These are phyloP conservation scores for Chymomyza caudatula DNA, from an alignment of 2,888 invertebrate species.

Conservation along the genomic window DNA sequence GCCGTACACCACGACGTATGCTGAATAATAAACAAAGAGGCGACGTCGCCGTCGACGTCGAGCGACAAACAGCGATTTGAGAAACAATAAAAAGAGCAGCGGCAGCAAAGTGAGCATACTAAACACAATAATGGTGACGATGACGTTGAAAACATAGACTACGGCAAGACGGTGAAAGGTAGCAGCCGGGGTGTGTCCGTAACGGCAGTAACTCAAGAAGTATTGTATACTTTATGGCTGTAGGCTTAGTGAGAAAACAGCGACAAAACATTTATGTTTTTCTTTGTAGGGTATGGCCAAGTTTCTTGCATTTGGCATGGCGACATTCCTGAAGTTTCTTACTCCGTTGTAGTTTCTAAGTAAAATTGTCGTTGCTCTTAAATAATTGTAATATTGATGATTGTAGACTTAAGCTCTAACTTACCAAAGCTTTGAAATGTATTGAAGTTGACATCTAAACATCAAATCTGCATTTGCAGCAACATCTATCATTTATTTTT, in stretches of 20 bases:
- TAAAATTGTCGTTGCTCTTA: background rate
- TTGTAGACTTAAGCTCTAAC: background rate
- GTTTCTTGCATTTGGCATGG: constrained; percentile 11
- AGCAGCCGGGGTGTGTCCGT: background rate
- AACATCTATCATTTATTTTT: background rate
- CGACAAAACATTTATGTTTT: constrained; percentile 41
- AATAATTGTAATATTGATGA: background rate
- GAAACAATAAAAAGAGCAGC: constrained; percentile 52
- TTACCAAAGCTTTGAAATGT: background rate
- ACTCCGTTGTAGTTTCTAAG: background rate
- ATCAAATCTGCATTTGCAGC: background rate
- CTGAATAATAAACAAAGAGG: constrained; percentile 46
- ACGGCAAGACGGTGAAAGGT: no score
- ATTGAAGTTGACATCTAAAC: background rate
- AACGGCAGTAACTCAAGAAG: background rate
- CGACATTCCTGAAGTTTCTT: background rate
- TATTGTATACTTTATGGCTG: constrained; percentile 49
- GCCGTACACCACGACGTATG: constrained; percentile 39
- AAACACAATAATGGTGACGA: no score
- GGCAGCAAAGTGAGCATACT: constrained; percentile 24
- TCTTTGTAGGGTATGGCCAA: constrained; percentile 22
- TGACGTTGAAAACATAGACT: background rate
- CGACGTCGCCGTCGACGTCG: background rate
- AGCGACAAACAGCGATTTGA: constrained; percentile 39
- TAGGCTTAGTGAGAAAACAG: constrained; percentile 21